These are phyloP conservation scores for Loriculus beryllinus DNA, from an alignment of 2,797 vertebrate species.

Conservation along the genomic window DNA sequence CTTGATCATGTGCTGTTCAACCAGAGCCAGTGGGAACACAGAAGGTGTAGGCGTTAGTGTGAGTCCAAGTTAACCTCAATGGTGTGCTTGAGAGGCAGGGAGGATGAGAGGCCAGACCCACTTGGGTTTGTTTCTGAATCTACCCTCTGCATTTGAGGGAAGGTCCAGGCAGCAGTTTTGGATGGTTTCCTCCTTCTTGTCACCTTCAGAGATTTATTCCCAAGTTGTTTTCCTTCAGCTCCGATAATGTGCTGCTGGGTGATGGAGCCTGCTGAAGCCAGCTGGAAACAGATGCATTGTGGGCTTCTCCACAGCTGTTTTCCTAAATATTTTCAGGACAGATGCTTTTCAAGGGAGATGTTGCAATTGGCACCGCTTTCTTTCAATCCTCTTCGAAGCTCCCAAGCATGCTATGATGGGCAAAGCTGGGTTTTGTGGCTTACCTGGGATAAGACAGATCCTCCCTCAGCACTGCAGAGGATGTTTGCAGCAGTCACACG, in stretches of 20 bases:
- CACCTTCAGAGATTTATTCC: slow-evolving; percentile 9
- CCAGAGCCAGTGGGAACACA: not conserved
- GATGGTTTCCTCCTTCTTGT: not conserved
- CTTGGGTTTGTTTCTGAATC: not conserved
- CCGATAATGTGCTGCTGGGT: slow-evolving; percentile 13
- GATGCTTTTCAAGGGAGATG: slow-evolving; percentile 13
- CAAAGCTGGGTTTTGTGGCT: not conserved
- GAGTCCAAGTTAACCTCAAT: not conserved
- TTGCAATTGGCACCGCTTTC: not conserved
- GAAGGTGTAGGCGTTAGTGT: not conserved
- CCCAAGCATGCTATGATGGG: not conserved
- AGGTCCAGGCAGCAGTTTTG: not conserved
- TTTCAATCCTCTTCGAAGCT: slow-evolving; percentile 39
- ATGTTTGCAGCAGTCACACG: not conserved
- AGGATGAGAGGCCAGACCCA: not conserved
- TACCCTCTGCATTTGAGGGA: not conserved
- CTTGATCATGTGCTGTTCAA: not conserved
- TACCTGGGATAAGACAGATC: not conserved
- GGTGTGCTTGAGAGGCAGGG: not conserved
- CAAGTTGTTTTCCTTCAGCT: slow-evolving; percentile 42
- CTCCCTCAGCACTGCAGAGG: not conserved
- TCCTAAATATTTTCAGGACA: slow-evolving; percentile 20
- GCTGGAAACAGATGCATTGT: slow-evolving; percentile 31
- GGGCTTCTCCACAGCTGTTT: slow-evolving; percentile 39
- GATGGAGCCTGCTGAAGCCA: slow-evolving; percentile 13